Evolutionary conservation across 2,888 invertebrate species (phyloP).

Genomic region (Leptinotarsa tumamoca): DNA sequence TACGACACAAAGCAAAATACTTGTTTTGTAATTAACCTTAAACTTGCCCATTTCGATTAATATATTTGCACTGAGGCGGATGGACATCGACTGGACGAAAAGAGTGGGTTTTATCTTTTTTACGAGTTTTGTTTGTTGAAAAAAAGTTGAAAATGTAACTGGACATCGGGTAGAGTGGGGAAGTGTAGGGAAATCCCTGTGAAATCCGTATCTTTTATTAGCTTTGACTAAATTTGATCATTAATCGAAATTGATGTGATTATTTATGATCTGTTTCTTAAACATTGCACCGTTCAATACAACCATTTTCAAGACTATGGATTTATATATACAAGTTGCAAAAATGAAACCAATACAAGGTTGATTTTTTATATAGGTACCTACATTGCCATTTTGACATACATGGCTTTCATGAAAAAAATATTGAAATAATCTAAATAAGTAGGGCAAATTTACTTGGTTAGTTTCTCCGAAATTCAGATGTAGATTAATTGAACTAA

Average conservation of each 20-base stretch:
- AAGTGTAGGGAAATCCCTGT: not conserved
- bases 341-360: not conserved
- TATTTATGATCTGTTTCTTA: not conserved
- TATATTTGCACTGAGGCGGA: not conserved
- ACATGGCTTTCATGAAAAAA: too few relatives aligned
- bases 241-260: not conserved
- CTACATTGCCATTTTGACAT: too few relatives aligned
- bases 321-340: too few relatives aligned
- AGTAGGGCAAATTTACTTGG: too few relatives aligned
- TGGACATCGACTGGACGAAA: not conserved
- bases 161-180: not conserved
- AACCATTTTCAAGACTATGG: not conserved
- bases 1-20: constrained; percentile 33
- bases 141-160: constrained; percentile 9
- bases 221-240: not conserved
- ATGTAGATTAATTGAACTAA: too few relatives aligned
- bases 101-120: not conserved
- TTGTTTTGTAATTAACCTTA: constrained; percentile 25
- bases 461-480: too few relatives aligned
- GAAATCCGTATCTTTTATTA: not conserved
- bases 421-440: too few relatives aligned
- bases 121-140: not conserved
- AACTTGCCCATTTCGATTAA: not conserved
- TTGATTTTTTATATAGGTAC: too few relatives aligned
- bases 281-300: not conserved